phyloP scores from a whole-genome alignment of 2,113 vertebrate species.

The Aptenodytes patagonicus region DNA sequence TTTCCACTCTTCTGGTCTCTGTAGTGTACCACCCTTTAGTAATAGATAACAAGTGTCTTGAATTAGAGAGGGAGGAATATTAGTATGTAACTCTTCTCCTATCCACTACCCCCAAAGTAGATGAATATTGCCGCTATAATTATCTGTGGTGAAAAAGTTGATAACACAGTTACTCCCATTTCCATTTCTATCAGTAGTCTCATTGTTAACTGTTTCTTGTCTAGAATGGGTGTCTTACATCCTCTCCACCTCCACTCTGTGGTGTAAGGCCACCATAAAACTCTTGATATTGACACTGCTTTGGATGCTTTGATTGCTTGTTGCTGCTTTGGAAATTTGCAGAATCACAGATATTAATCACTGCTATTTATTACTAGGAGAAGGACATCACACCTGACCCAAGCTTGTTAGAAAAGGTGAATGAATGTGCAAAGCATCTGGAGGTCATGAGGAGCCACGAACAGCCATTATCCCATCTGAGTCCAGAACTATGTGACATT shows the following conservation, averaged over 20 bases:
- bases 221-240: background rate
- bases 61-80: background rate
- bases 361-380: slow-evolving; percentile 74
- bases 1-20: background rate
- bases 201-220: background rate
- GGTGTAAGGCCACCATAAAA: background rate
- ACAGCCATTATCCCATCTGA: slow-evolving; percentile 80
- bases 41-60: background rate
- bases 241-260: background rate
- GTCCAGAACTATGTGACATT: slow-evolving; percentile 86
- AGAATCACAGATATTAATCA: background rate
- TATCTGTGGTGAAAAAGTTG: background rate
- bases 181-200: background rate
- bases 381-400: slow-evolving; percentile 96
- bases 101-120: background rate
- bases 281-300: background rate
- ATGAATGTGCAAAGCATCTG: slow-evolving; percentile 85
- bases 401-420: slow-evolving; percentile 90
- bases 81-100: background rate
- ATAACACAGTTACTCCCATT: background rate
- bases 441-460: slow-evolving; percentile 80
- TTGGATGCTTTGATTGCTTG: background rate
- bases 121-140: background rate
- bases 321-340: background rate
- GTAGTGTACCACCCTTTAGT: background rate